phyloP scores from a whole-genome alignment of 2,797 vertebrate genomes.

The Crenichthys baileyi region DNA sequence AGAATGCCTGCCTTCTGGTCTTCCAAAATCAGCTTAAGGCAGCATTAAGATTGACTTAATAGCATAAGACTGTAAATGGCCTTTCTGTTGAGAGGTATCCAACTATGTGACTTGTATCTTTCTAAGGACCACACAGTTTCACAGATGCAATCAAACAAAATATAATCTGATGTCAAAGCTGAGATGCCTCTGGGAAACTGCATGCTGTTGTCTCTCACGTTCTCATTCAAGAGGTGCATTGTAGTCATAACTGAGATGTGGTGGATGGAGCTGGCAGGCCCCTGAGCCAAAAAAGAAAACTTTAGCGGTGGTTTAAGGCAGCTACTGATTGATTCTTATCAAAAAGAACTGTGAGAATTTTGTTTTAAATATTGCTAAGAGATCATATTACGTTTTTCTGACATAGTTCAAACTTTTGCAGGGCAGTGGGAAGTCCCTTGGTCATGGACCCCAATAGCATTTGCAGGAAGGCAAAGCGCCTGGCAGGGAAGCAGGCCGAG shows the following conservation, averaged over 20 bases:
- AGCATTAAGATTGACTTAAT: constrained; percentile 37
- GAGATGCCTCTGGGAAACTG: constrained; percentile 59
- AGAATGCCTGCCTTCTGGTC: constrained; percentile 57
- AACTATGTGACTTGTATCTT: constrained; percentile 50
- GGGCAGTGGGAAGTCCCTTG: constrained; percentile 98
- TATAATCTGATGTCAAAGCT: constrained; percentile 45
- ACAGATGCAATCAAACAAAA: constrained; percentile 30
- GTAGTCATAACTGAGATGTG: constrained; percentile 48
- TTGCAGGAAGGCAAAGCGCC: constrained; percentile 95
- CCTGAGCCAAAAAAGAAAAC: constrained; percentile 16
- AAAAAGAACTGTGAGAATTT: background rate
- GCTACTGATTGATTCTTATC: constrained; percentile 24
- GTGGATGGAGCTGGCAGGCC: constrained; percentile 46
- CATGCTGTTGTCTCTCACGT: constrained; percentile 52
- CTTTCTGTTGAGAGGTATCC: constrained; percentile 45
- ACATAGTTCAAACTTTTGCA: constrained; percentile 69
- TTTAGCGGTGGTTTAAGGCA: constrained; percentile 30
- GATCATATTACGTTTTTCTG: constrained; percentile 4
- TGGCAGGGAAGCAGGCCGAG: constrained; percentile 94
- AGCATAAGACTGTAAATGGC: constrained; percentile 28
- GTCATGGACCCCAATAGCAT: constrained; percentile 99
- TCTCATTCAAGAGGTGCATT: constrained; percentile 38
- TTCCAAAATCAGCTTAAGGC: constrained; percentile 54
- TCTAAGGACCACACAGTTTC: constrained; percentile 59
- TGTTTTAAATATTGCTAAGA: constrained; percentile 6